Base-by-base conservation (phyloP, 2,888 invertebrate genomes). In the Dinocampus coccinellae region DNA sequence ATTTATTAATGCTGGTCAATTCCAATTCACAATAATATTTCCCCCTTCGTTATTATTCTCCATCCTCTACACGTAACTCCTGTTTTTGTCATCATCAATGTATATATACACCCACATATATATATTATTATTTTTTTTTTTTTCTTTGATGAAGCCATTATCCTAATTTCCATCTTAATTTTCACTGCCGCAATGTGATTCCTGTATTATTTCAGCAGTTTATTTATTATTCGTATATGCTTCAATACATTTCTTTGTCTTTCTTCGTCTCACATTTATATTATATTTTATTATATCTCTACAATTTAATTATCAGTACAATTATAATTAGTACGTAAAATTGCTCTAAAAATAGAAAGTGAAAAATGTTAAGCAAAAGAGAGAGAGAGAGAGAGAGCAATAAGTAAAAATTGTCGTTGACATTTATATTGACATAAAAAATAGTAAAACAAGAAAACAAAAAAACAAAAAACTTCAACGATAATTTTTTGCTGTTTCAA, bases 1-100 rank as follows among this genome's bases (percentile, higher is more conserved):
- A 86, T 84, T 86, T 86, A 85, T 85, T 85, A 82, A 83, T 77
- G 80, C 81, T 77, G n/a, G 81, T 83, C 84, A 85, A 84, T 86
- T 84, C 83, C 85, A 84, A 85, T 79, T 79, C 76, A 77, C 80
- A 79, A 82, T 78, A 79, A 68, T 65, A 62, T 71, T 64, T 76
- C 75, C 73, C 76, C 78, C n/a, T 77, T 80, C 74, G 76, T 78
- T 76, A 80, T 72, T 75, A 73, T 66, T 76, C 63, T 66, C 69
- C 73, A 36, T 63, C 70, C 47, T 73, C 68, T 73, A 73, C 62
- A 74, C 53, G 74, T 71, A n/a, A 72, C 72, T 72, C 74, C 71
- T 75, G 69, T 69, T 55, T n/a, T 71, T 52, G 47, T 61, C 60
- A 61, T 47, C 69, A 57, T 65, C 66, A 68, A 26, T 64, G 65